Percentiles rank a stretch among this genome's conserved stretches.
phyloP scores from a whole-genome alignment of 2,888 invertebrate species.

The Exephanes ischioxanthus region DNA sequence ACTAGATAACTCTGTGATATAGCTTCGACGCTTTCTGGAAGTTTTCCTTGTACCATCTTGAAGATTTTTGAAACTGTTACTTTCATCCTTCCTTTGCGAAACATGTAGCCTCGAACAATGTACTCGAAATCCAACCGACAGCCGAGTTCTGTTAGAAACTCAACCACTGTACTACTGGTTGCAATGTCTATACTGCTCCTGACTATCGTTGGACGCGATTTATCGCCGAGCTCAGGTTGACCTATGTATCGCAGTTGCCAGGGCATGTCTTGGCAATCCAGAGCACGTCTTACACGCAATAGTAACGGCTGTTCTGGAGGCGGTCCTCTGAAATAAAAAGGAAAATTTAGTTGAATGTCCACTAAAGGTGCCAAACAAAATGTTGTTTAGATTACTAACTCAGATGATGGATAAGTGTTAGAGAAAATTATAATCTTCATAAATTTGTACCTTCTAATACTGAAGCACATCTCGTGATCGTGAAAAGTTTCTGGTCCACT shows the following conservation, averaged over 20 bases:
- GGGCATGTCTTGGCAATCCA: conserved; percentile 93
- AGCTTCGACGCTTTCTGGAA: conserved; percentile 91
- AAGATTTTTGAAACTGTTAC: conserved; percentile 98
- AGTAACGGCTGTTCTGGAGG: conserved; percentile 87
- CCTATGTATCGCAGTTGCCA: conserved; percentile 97
- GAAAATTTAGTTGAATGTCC: not conserved
- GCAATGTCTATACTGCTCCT: conserved; percentile 97
- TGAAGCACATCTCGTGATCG: conserved; percentile 97
- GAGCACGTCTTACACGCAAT: conserved; percentile 93
- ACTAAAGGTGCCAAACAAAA: not conserved
- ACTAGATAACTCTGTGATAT: conserved; percentile 97
- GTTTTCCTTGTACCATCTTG: conserved; percentile 92
- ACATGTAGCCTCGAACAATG: conserved; percentile 96
- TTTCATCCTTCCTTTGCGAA: conserved; percentile 98
- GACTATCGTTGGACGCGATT: conserved; percentile 95
- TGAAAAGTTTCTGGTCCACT: conserved; percentile 96
- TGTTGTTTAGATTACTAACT: not conserved
- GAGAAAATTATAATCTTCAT: not conserved
- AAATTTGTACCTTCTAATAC: conserved; percentile 87
- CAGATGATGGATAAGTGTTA: not conserved
- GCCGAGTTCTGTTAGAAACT: conserved; percentile 96
- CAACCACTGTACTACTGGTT: conserved; percentile 94
- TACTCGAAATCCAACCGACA: conserved; percentile 97
- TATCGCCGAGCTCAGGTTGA: conserved; percentile 95
- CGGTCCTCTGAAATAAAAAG: conserved; percentile 75